Evolutionary conservation across 2,797 vertebrate species (phyloP).

Genomic region (Crocodylus rhombifer): DNA sequence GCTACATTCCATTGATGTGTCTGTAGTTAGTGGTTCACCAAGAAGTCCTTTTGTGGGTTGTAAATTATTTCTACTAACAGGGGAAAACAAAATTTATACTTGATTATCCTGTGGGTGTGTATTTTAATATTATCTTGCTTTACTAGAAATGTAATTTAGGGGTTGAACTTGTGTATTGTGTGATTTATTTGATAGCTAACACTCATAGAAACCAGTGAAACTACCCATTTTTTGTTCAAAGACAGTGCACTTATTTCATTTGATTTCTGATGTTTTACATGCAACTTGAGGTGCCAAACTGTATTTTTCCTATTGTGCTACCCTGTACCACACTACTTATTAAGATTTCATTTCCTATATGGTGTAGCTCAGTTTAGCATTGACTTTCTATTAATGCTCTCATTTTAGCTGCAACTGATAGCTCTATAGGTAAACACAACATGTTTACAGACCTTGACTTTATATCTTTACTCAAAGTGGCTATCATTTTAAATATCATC

Average conservation of each 20-base stretch:
- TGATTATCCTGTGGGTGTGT: slow-evolving; percentile 81
- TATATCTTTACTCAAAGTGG: slow-evolving; percentile 83
- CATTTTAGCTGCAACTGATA: slow-evolving; percentile 81
- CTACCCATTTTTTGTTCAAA: slow-evolving; percentile 72
- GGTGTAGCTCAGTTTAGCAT: slow-evolving; percentile 81
- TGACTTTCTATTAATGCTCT: slow-evolving; percentile 79
- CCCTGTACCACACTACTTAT: slow-evolving; percentile 76
- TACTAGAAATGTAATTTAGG: slow-evolving; percentile 79
- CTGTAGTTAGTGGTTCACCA: slow-evolving; percentile 82
- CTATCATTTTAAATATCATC: slow-evolving; percentile 83
- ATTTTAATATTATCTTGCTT: slow-evolving; percentile 83
- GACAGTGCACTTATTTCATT: slow-evolving; percentile 73
- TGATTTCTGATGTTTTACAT: slow-evolving; percentile 77
- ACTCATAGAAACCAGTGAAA: slow-evolving; percentile 73
- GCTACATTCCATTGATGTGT: slow-evolving; percentile 85
- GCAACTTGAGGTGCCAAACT: slow-evolving; percentile 82
- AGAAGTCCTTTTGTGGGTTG: slow-evolving; percentile 81
- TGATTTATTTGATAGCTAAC: slow-evolving; percentile 78
- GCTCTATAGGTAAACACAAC: slow-evolving; percentile 79
- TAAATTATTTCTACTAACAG: slow-evolving; percentile 82
- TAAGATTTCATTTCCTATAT: slow-evolving; percentile 78
- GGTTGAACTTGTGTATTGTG: slow-evolving; percentile 75
- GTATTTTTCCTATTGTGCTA: slow-evolving; percentile 80
- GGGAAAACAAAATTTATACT: slow-evolving; percentile 81
- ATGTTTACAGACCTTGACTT: slow-evolving; percentile 83